These are phyloP conservation scores for Lochmaea crataegi DNA, from an alignment of 2,888 invertebrate genomes.

Conservation along the genomic window DNA sequence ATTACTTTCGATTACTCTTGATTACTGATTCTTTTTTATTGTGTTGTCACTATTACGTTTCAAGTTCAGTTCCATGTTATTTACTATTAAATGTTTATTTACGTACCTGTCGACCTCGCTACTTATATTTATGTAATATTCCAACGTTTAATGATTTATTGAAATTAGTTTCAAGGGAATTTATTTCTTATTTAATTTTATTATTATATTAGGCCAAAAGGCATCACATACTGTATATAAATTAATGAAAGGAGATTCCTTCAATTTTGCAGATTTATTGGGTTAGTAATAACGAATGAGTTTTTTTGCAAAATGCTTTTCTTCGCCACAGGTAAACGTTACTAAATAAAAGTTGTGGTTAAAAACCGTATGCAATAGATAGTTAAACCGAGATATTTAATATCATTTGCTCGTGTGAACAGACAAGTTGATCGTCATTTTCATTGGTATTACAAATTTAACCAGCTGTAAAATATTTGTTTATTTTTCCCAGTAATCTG, in stretches of 20 bases:
- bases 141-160: too few species aligned
- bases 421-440: conserved; percentile 35
- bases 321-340: conserved; percentile 26
- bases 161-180: too few species aligned
- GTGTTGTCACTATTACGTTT: too few species aligned
- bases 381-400: conserved; percentile 32
- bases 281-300: conserved; percentile 19
- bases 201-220: too few species aligned
- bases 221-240: too few species aligned
- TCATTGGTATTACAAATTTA: conserved; percentile 44
- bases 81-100: too few species aligned
- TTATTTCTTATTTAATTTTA: too few species aligned
- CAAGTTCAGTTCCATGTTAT: too few species aligned
- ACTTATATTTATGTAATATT: too few species aligned
- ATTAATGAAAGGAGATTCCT: neutral
- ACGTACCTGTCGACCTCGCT: too few species aligned
- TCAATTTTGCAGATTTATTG: conserved; percentile 16
- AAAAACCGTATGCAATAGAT: conserved; percentile 32
- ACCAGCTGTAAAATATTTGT: conserved; percentile 45
- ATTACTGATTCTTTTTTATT: too few species aligned
- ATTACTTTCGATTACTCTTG: too few species aligned
- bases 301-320: conserved; percentile 14
- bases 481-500: conserved; percentile 37
- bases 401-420: conserved; percentile 36
- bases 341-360: conserved; percentile 31